phyloP scores from a whole-genome alignment of 2,113 vertebrate species.

The Apteryx owenii region DNA sequence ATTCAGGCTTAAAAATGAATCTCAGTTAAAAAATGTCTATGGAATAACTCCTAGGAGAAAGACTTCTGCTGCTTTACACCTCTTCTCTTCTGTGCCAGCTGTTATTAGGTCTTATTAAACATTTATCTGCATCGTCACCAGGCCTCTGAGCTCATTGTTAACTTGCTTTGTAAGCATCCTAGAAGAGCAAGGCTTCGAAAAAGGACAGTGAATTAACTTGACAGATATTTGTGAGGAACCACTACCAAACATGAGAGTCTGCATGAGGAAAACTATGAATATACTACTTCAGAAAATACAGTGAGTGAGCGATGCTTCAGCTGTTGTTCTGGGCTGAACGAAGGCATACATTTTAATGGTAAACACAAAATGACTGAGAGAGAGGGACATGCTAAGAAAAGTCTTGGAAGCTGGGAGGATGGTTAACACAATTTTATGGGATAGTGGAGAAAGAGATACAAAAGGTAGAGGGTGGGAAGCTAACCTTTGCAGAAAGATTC shows the following conservation, averaged over 20 bases:
- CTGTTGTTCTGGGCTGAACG: background rate
- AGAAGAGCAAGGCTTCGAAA: background rate
- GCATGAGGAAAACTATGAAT: background rate
- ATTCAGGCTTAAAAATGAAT: background rate
- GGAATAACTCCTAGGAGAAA: background rate
- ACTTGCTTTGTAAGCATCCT: slow-evolving; percentile 23
- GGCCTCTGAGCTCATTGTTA: background rate
- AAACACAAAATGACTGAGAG: background rate
- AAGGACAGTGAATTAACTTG: background rate
- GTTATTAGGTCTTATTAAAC: background rate
- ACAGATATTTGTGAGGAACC: slow-evolving; percentile 16
- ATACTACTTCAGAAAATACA: slow-evolving; percentile 20
- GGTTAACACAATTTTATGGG: background rate
- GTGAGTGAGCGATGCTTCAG: background rate
- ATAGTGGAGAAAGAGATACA: background rate
- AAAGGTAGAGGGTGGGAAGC: background rate
- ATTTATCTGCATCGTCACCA: background rate
- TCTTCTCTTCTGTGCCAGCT: background rate
- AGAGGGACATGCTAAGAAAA: background rate
- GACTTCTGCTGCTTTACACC: background rate
- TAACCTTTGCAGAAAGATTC: background rate
- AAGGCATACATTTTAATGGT: background rate
- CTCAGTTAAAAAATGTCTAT: background rate
- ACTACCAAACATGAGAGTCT: slow-evolving; percentile 32
- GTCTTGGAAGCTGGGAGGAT: background rate